These are phyloP conservation scores for Gobio gobio DNA, from an alignment of 2,113 vertebrate species.

Conservation along the genomic window DNA sequence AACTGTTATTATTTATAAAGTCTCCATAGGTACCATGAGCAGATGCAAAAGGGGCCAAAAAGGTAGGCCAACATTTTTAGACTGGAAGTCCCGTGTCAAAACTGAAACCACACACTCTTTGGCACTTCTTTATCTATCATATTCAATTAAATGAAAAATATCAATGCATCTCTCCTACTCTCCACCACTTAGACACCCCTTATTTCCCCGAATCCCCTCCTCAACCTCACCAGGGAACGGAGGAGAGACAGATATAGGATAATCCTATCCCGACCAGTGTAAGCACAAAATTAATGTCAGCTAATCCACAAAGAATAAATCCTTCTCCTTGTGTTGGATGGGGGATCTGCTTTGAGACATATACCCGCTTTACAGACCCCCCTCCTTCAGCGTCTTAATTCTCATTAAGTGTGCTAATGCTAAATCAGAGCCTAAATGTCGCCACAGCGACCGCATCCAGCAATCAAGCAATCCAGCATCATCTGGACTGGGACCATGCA, in stretches of 20 bases:
- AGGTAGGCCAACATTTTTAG: neutral
- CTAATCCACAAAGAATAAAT: slow-evolving; percentile 84
- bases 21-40: neutral
- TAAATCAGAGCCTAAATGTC: slow-evolving; percentile 78
- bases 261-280: slow-evolving; percentile 78
- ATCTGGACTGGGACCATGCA: neutral
- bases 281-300: slow-evolving; percentile 83
- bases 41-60: neutral
- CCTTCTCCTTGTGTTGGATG: slow-evolving; percentile 69
- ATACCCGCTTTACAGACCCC: slow-evolving; percentile 62
- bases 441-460: slow-evolving; percentile 60
- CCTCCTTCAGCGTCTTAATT: slow-evolving; percentile 75
- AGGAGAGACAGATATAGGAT: slow-evolving; percentile 74
- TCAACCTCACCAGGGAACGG: slow-evolving; percentile 31
- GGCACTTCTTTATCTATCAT: neutral
- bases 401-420: slow-evolving; percentile 80
- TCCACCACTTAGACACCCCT: slow-evolving; percentile 37
- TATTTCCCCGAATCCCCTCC: slow-evolving; percentile 10
- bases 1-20: neutral
- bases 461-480: slow-evolving; percentile 52
- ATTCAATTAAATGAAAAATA: slow-evolving; percentile 1
- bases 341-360: slow-evolving; percentile 27
- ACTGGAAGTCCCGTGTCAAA: neutral
- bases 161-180: neutral
- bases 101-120: neutral